These are phyloP conservation scores for Isaurus tuberculatus DNA, from an alignment of 92 coral and sea anemone genomes.

Conservation along the genomic window DNA sequence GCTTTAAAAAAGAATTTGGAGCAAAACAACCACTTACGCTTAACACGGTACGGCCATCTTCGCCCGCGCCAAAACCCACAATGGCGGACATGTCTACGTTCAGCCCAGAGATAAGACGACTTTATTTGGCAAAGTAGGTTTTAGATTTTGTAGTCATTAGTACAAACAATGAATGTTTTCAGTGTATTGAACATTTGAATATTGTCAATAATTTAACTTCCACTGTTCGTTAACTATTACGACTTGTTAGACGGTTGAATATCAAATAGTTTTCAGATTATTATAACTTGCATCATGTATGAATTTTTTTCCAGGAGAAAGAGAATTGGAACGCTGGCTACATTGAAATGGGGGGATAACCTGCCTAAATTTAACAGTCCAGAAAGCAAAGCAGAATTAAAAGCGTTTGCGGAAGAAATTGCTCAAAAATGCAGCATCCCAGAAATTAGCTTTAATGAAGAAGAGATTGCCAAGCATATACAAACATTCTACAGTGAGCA, in stretches of 20 bases:
- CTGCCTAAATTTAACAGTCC: slow-evolving; percentile 65
- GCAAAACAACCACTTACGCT: slow-evolving; percentile 21
- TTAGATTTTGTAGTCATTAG: not conserved
- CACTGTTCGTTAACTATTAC: slow-evolving; percentile 8
- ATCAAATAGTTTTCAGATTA: not conserved
- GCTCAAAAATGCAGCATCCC: slow-evolving; percentile 55
- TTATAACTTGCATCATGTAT: slow-evolving; percentile 31
- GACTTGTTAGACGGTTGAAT: not conserved
- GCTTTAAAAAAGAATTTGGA: slow-evolving; percentile 55
- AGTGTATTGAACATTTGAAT: slow-evolving; percentile 29
- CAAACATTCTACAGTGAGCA: slow-evolving; percentile 60
- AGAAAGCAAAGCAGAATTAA: slow-evolving; percentile 38
- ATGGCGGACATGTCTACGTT: slow-evolving; percentile 55
- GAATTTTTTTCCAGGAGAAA: slow-evolving; percentile 47
- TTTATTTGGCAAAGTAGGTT: slow-evolving; percentile 60
- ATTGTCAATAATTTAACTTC: slow-evolving; percentile 12
- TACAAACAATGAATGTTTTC: slow-evolving; percentile 44
- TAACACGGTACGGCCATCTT: slow-evolving; percentile 40
- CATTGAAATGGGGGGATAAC: slow-evolving; percentile 43
- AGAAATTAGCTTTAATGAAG: slow-evolving; percentile 46
- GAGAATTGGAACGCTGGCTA: slow-evolving; percentile 50
- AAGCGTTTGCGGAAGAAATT: slow-evolving; percentile 50
- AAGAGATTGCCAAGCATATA: slow-evolving; percentile 61
- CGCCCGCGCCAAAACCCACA: slow-evolving; percentile 48
- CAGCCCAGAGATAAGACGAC: slow-evolving; percentile 59